Evolutionary conservation across 2,113 vertebrate species (phyloP).

Genomic region (Daboia siamensis): DNA sequence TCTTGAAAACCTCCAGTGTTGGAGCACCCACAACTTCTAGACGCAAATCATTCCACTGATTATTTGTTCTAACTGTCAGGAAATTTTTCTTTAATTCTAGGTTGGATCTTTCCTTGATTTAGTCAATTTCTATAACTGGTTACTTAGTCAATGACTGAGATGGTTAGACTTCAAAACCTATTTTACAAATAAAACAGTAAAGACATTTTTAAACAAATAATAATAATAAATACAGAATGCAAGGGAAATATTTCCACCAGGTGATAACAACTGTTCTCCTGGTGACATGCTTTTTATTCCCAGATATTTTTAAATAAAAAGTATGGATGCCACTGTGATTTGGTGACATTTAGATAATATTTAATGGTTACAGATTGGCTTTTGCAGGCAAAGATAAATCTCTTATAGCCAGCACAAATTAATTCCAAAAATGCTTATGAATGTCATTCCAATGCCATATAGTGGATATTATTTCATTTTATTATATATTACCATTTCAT

Average conservation of each 20-base stretch:
- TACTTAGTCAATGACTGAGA: not conserved
- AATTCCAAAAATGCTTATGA: not conserved
- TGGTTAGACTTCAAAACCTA: not conserved
- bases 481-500: not conserved
- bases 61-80: not conserved
- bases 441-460: not conserved
- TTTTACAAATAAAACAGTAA: not conserved
- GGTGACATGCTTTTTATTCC: not conserved
- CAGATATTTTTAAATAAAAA: not conserved
- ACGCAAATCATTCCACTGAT: not conserved
- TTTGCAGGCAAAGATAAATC: not conserved
- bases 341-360: conserved; percentile 5
- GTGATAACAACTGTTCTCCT: not conserved
- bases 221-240: not conserved
- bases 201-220: not conserved
- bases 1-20: not conserved
- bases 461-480: not conserved
- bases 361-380: not conserved
- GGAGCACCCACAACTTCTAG: not conserved
- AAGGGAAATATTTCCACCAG: not conserved
- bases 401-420: not conserved
- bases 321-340: not conserved
- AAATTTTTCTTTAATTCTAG: not conserved
- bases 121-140: not conserved
- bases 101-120: not conserved